These are phyloP conservation scores for Halcyon senegalensis DNA, from an alignment of 2,113 vertebrate genomes.

Conservation along the genomic window DNA sequence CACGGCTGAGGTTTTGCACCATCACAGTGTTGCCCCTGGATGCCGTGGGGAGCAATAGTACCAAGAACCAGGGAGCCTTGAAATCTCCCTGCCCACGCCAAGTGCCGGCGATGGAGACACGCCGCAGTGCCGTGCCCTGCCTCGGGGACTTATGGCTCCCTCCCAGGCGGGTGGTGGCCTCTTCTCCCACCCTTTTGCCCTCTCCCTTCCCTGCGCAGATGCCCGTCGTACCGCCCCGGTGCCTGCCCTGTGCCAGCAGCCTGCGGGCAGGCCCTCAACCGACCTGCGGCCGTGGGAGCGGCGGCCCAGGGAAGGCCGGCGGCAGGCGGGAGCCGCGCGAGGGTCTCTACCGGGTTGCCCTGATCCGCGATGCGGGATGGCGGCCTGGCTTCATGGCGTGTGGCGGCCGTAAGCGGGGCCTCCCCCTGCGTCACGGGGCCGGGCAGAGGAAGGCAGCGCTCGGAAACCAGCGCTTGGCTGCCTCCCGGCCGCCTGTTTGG, in stretches of 20 bases:
- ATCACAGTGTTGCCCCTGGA: fast-evolving
- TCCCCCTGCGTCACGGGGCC: background rate
- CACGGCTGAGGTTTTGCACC: background rate
- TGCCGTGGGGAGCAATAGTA: background rate
- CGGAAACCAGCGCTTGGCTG: fast-evolving
- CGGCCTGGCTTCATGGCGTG: fast-evolving
- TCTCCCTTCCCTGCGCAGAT: background rate
- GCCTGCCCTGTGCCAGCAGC: background rate
- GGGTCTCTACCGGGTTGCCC: fast-evolving
- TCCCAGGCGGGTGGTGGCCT: background rate
- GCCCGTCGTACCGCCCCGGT: fast-evolving
- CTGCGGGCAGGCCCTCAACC: background rate
- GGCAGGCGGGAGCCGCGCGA: fast-evolving
- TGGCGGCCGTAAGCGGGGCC: fast-evolving
- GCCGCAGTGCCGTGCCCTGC: background rate
- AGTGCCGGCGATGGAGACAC: fast-evolving
- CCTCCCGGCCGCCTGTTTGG: fast-evolving
- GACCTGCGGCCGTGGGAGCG: background rate
- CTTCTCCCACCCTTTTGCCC: background rate
- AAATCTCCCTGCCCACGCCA: background rate
- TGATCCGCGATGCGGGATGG: fast-evolving
- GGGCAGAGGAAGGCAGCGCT: background rate
- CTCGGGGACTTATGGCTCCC: background rate
- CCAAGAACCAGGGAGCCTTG: background rate
- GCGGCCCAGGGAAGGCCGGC: background rate